Percentiles rank a stretch among this genome's conserved stretches.
Evolutionary conservation across 37 sponge, comb jelly and placozoan species (phyloP).

Genomic region (Theonella swinhoei): DNA sequence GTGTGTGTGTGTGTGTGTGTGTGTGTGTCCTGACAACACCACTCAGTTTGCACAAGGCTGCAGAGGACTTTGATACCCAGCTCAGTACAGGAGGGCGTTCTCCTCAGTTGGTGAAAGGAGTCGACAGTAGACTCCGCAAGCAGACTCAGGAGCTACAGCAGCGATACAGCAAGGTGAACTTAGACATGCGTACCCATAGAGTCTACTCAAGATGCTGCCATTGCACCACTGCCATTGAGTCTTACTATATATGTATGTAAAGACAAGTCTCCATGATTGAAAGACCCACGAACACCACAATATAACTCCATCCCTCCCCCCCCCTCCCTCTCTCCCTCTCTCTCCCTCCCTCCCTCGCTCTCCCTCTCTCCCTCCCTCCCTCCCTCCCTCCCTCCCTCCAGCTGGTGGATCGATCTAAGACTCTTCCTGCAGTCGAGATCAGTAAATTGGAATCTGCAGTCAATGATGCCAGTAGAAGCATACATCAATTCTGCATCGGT

Average conservation of each 20-base stretch:
- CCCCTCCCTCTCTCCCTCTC: too few relatives aligned
- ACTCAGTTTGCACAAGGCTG: slow-evolving; percentile 40
- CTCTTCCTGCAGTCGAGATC: slow-evolving; percentile 45
- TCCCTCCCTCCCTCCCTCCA: neutral
- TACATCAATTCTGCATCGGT: slow-evolving; percentile 66
- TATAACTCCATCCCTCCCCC: too few relatives aligned
- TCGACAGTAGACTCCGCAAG: slow-evolving; percentile 72
- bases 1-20: neutral
- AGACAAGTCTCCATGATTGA: too few relatives aligned
- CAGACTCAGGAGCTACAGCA: slow-evolving; percentile 59
- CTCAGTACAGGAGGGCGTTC: slow-evolving; percentile 34
- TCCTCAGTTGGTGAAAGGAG: slow-evolving; percentile 34
- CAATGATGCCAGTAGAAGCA: slow-evolving; percentile 23
- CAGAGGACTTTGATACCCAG: slow-evolving; percentile 45
- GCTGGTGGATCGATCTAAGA: slow-evolving; percentile 68
- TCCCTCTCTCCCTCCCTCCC: neutral
- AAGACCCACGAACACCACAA: too few relatives aligned
- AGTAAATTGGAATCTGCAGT: slow-evolving; percentile 42
- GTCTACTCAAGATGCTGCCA: neutral
- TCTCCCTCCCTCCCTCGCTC: too few relatives aligned
- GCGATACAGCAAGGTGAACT: slow-evolving; percentile 71
- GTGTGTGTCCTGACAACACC: neutral
- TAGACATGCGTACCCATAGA: neutral
- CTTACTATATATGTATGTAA: too few relatives aligned
- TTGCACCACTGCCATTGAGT: too few relatives aligned